phyloP scores from a whole-genome alignment of 1,140 invertebrate genomes.

The Argopecten irradians region DNA sequence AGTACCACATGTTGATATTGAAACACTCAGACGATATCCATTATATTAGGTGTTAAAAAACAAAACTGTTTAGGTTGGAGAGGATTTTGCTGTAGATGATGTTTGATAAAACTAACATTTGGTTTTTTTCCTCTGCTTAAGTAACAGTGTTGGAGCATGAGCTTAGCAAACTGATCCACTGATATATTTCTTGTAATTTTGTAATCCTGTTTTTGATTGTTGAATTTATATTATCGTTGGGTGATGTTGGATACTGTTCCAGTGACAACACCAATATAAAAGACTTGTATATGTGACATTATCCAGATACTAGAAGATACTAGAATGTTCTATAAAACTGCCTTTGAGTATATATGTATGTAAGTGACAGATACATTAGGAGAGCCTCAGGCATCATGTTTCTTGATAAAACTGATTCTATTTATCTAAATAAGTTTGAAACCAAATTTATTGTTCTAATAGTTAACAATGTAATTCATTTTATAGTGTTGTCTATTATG shows the following conservation, averaged over 20 bases:
- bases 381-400: background rate
- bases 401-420: background rate
- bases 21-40: background rate
- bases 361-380: background rate
- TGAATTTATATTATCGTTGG: background rate
- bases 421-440: too few relatives aligned
- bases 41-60: background rate
- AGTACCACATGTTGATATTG: background rate
- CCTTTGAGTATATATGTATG: background rate
- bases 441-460: too few relatives aligned
- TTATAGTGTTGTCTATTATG: too few relatives aligned
- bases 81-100: background rate
- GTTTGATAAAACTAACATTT: background rate
- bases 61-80: background rate
- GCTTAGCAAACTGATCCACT: background rate
- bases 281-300: background rate
- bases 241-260: background rate
- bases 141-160: background rate
- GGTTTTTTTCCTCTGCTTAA: constrained; percentile 6
- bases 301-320: background rate
- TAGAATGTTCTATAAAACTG: constrained; percentile 18
- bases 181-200: background rate
- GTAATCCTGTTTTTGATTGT: background rate
- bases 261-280: background rate
- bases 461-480: too few relatives aligned